Evolutionary conservation across 2,888 invertebrate genomes (phyloP).

Genomic region (Melitaea athalia): DNA sequence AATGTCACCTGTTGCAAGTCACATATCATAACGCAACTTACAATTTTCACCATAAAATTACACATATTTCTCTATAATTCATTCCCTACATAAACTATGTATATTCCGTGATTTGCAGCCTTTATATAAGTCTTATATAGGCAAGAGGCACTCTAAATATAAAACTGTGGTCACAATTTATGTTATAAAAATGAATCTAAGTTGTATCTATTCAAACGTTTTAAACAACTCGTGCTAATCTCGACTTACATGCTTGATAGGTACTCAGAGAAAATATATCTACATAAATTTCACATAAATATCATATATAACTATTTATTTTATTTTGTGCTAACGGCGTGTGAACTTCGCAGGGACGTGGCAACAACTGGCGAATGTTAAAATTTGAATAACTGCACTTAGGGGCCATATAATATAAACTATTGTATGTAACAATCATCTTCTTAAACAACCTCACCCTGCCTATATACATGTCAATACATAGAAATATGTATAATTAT

Average conservation of each 20-base stretch:
- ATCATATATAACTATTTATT: slow-evolving; percentile 42
- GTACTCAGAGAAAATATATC: slow-evolving; percentile 61
- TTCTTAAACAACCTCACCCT: slow-evolving; percentile 60
- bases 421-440: slow-evolving; percentile 59
- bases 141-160: slow-evolving; percentile 86
- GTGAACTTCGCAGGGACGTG: slow-evolving; percentile 73
- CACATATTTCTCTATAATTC: slow-evolving; percentile 62
- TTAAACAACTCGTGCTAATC: slow-evolving; percentile 74
- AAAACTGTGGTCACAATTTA: slow-evolving; percentile 83
- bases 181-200: slow-evolving; percentile 78
- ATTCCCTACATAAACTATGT: slow-evolving; percentile 79
- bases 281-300: slow-evolving; percentile 47
- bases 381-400: slow-evolving; percentile 83
- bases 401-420: slow-evolving; percentile 66
- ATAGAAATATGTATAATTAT: slow-evolving; percentile 82
- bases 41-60: slow-evolving; percentile 83
- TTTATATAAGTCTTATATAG: slow-evolving; percentile 83
- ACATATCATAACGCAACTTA: slow-evolving; percentile 83
- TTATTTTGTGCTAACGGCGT: slow-evolving; percentile 77
- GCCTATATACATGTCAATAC: slow-evolving; percentile 79
- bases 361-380: slow-evolving; percentile 76
- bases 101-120: slow-evolving; percentile 83
- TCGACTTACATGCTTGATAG: slow-evolving; percentile 69
- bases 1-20: slow-evolving; percentile 50
- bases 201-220: slow-evolving; percentile 69